Conservation (phyloP, 2,888 invertebrate species). For the Cynaeus angustus region DNA sequence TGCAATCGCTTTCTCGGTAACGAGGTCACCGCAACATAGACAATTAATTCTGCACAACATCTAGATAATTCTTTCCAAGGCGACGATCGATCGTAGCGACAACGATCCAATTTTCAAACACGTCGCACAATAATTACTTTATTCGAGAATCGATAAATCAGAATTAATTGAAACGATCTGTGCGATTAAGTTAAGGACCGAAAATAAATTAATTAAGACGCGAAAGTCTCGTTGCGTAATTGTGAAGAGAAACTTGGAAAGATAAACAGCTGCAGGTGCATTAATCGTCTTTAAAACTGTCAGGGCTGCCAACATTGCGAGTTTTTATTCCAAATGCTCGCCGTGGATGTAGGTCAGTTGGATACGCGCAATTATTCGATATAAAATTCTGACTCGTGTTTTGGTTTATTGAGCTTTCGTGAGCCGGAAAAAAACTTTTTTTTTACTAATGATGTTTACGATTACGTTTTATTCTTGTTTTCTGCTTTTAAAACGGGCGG, state of each 20-base stretch:
- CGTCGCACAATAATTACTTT: neutral
- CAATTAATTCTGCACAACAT: slow-evolving; percentile 16
- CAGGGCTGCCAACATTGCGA: neutral
- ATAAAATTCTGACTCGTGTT: no score
- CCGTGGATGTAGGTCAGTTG: slow-evolving; percentile 4
- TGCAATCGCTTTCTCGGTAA: slow-evolving; percentile 28
- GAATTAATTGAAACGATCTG: no score
- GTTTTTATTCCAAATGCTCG: slow-evolving; percentile 1
- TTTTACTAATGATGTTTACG: no score
- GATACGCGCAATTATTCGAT: no score
- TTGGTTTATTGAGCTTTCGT: no score
- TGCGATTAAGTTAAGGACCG: no score
- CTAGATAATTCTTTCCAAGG: neutral
- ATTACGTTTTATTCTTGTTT: no score
- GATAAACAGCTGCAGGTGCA: slow-evolving; percentile 13
- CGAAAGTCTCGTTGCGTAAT: neutral
- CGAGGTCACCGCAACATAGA: slow-evolving; percentile 30
- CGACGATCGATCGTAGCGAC: neutral
- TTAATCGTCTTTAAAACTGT: slow-evolving; percentile 1
- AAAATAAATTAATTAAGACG: slow-evolving; percentile 1
- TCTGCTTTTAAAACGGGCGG: no score
- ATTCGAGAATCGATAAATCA: neutral
- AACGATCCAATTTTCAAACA: neutral
- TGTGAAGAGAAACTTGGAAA: neutral
- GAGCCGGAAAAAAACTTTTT: no score